Base-by-base conservation (phyloP, 2,113 vertebrate genomes). In the Dissostichus mawsoni region DNA sequence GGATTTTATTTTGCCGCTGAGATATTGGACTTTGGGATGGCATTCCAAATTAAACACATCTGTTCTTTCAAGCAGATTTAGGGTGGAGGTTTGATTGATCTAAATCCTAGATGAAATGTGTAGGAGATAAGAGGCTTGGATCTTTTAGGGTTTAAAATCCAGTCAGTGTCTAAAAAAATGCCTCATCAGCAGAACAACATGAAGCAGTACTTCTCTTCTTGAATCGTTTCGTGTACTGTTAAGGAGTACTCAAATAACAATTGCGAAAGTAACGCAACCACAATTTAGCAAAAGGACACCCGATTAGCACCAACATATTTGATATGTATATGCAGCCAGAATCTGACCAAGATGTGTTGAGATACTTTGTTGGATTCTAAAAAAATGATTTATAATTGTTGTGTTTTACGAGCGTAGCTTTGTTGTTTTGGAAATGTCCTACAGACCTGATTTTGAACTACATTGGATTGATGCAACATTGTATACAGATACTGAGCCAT, bases 51-150 rank as follows among this genome's bases (percentile, higher is more conserved):
- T 12, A 17, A 33, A 78, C 63, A 63, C 66, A 47, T 61, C 16
- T 4, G 10, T 41, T 74, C 36, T 53, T 45, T 25, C 33, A 23
- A 17, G n/a, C 17, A 6, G 2, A 52, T 52, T 67, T 41, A 68
- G 9, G 11, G 11, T n/a, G 10, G 13, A n/a, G 50, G 13, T 51
- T 59, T 41, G 56, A 41, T 41, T 69, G 53, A 57, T 76, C 36
- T 67, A 57, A 67, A 57, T 56, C 41, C 41, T 20, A 11, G 23
- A 66, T 76, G 25, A 67, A 48, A 45, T 58, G 23, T 23, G 44
- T 25, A 58, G 41, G 16, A 13, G 7, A 29, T 64, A 45, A 74
- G 33, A 64, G 50, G 59, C n/a, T 50, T 36, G 52, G 23, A 5
- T 4, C 9, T 58, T 58, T 58, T 20, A 23, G 36, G 4, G 44